Conservation (phyloP, 1,140 invertebrate genomes). For the Drosophila jambulina region DNA sequence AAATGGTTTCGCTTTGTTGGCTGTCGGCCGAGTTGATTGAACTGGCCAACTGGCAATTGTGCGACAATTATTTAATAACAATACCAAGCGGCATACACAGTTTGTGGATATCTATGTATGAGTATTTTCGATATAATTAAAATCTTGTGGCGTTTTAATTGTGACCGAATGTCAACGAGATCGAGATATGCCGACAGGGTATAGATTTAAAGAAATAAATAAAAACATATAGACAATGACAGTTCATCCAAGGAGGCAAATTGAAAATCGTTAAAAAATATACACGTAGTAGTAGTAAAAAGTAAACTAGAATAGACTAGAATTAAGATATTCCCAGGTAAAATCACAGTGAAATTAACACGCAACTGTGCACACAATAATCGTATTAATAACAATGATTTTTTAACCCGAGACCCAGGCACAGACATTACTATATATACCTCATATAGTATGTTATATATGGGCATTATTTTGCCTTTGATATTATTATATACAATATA, state of each 20-base stretch:
- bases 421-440: constrained; percentile 7
- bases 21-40: constrained; percentile 45
- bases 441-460: constrained; percentile 34
- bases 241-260: constrained; percentile 40
- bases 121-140: constrained; percentile 38
- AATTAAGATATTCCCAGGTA: constrained; percentile 40
- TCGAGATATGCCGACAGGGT: constrained; percentile 15
- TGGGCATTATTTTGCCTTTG: constrained; percentile 42
- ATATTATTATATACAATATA: constrained; percentile 27
- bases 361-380: constrained; percentile 83
- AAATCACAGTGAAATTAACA: constrained; percentile 81
- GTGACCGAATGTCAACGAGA: constrained; percentile 48
- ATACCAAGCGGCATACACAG: neutral
- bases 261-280: neutral
- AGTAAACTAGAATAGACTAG: constrained; percentile 16
- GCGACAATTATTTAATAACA: constrained; percentile 52
- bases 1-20: constrained; percentile 44
- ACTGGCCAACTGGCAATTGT: constrained; percentile 44
- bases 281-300: constrained; percentile 1
- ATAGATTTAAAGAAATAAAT: constrained; percentile 5
- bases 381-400: constrained; percentile 81
- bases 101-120: neutral
- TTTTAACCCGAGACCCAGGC: constrained; percentile 31
- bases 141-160: constrained; percentile 42
- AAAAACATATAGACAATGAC: neutral